phyloP scores from a whole-genome alignment of 2,113 vertebrate species.

The Redunca redunca region DNA sequence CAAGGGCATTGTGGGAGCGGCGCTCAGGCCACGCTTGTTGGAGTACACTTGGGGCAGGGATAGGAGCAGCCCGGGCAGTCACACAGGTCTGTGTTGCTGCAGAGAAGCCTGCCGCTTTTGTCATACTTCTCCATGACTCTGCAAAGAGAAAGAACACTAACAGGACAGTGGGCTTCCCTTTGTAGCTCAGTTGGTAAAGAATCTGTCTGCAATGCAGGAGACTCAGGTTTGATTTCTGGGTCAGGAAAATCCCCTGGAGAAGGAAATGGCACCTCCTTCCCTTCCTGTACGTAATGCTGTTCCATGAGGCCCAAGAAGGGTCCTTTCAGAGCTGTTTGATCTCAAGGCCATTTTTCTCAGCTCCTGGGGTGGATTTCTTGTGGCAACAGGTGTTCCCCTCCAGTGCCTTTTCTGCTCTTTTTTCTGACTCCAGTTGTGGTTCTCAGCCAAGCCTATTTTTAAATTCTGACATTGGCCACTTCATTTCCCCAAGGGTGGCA shows the following conservation, averaged over 20 bases:
- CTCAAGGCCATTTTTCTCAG: background rate
- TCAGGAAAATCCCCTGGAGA: background rate
- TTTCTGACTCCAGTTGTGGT: background rate
- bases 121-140: constrained; percentile 80
- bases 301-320: background rate
- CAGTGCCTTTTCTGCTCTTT: background rate
- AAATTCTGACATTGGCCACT: background rate
- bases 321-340: background rate
- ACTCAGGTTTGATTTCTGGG: background rate
- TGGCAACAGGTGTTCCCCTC: background rate
- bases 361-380: background rate
- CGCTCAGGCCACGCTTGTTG: constrained; percentile 83
- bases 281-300: background rate
- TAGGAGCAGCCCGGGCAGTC: constrained; percentile 85
- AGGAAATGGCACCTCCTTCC: background rate
- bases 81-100: constrained; percentile 79
- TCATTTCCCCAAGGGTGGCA: background rate
- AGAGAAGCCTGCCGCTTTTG: constrained; percentile 74
- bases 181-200: background rate
- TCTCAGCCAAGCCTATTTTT: background rate
- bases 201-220: background rate
- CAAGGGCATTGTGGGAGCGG: constrained; percentile 76
- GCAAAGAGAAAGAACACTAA: background rate
- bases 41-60: constrained; percentile 83
- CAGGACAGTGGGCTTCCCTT: background rate